Evolutionary conservation across 2,888 invertebrate species (phyloP), one percentile per base, ranked within the genome.

Genomic region (Conus canariensis): DNA sequence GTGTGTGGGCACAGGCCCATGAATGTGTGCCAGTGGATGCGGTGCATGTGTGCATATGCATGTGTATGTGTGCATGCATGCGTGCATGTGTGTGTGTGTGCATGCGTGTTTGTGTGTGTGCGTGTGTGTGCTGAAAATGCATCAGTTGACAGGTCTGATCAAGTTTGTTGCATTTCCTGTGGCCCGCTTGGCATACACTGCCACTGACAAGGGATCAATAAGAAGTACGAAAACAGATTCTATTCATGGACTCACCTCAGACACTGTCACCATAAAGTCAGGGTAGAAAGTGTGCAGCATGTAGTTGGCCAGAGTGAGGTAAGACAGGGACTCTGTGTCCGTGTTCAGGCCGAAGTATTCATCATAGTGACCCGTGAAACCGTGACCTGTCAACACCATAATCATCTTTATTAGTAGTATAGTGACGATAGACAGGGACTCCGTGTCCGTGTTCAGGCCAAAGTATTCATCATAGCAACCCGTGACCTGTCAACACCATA

Each of bases 321-420:
- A 99, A 64, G 98, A 97, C 0, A 99, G 96, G 0, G 99, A 98
- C 96, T 99, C 99, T 0, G 99, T 99, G 97, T 99, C 99, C 0
- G 99, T 98, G 96, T 98, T 98, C 83, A 99, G 96, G 0, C 99
- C 99, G 97, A 98, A 99, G 97, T 99, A 99, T 96, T 99, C 99
- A 95, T 98, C 98, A 96, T 99, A 99, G 96, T 98, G 97, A 0
- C 99, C 99, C 91, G 95, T 95, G 93, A 97, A 96, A 3, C 95
- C 95, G 92, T 95, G 95, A 82, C 95, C 96, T 96, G 93, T 22
- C n/a, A 70, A 16, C 70, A 70, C 7, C 70, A 70, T 64, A 2
- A 45, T 45, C 45, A 45, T 45, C 45, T 45, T 45, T 45, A 45
- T 45, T 4, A 45, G 10, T 91, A 67, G 30, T 64, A 67, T 19